phyloP scores from a whole-genome alignment of 2,888 invertebrate species.

The Chrysomela aeneicollis region DNA sequence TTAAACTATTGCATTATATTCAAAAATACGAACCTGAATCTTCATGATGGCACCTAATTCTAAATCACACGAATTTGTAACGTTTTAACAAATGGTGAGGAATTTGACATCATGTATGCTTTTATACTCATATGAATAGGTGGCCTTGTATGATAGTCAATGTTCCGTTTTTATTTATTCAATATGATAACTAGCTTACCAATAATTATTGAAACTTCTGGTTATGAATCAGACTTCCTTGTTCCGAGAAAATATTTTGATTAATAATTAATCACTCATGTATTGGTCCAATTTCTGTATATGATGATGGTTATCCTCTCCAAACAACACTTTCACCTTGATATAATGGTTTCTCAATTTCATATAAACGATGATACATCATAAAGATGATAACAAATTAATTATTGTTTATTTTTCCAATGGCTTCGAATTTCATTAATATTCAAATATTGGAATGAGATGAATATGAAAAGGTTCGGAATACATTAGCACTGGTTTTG shows the following conservation, averaged over 20 bases:
- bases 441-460: too few relatives aligned
- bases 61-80: neutral
- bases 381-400: too few relatives aligned
- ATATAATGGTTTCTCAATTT: too few relatives aligned
- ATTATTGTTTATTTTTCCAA: too few relatives aligned
- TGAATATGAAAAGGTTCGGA: too few relatives aligned
- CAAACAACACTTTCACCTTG: too few relatives aligned
- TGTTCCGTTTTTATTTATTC: neutral
- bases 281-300: neutral
- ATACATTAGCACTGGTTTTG: too few relatives aligned
- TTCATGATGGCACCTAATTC: neutral
- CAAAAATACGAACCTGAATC: neutral
- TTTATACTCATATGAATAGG: neutral
- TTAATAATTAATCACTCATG: neutral
- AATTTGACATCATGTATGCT: neutral
- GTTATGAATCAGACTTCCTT: neutral
- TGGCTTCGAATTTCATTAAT: too few relatives aligned
- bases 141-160: neutral
- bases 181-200: neutral
- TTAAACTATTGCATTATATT: neutral
- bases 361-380: too few relatives aligned
- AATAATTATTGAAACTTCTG: neutral
- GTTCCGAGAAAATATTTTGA: neutral
- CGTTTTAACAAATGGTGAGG: neutral
- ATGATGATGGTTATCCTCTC: too few relatives aligned